These are phyloP conservation scores for Macropis europaea DNA, from an alignment of 2,888 invertebrate species.

Conservation along the genomic window DNA sequence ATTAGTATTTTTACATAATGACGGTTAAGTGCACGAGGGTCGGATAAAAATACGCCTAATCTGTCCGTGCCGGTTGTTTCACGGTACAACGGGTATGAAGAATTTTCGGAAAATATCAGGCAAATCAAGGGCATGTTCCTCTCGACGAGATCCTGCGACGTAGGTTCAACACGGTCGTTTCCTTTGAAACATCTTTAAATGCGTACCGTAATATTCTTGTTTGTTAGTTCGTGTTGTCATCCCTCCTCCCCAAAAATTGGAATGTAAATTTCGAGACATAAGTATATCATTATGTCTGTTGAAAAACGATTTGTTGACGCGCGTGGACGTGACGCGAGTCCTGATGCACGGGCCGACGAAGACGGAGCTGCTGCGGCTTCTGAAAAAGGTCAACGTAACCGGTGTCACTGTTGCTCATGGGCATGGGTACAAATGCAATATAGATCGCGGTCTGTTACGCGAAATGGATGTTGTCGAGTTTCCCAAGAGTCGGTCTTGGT, in stretches of 20 bases:
- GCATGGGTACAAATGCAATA: slow-evolving; percentile 42
- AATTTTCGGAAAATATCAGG: slow-evolving; percentile 30
- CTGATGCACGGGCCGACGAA: no score
- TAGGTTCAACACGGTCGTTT: background rate
- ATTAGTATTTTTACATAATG: slow-evolving; percentile 65
- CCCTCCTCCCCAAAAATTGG: no score
- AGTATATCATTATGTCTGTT: no score
- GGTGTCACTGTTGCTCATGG: background rate
- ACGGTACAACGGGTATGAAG: slow-evolving; percentile 27
- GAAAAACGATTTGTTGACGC: no score
- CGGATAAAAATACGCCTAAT: slow-evolving; percentile 55
- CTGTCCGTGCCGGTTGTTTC: slow-evolving; percentile 40
- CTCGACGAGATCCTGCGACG: background rate
- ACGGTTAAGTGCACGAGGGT: slow-evolving; percentile 47
- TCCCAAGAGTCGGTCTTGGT: slow-evolving; percentile 54
- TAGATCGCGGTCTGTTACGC: slow-evolving; percentile 26
- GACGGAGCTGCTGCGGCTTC: no score
- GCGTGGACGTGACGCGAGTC: no score
- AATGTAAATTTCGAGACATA: no score
- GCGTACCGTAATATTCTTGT: no score
- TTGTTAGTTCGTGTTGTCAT: no score
- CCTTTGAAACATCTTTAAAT: background rate
- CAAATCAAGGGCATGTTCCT: background rate
- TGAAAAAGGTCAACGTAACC: background rate
- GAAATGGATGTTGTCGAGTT: slow-evolving; percentile 49